Evolutionary conservation across 2,888 invertebrate genomes (phyloP).

Genomic region (Quadriops clusia): DNA sequence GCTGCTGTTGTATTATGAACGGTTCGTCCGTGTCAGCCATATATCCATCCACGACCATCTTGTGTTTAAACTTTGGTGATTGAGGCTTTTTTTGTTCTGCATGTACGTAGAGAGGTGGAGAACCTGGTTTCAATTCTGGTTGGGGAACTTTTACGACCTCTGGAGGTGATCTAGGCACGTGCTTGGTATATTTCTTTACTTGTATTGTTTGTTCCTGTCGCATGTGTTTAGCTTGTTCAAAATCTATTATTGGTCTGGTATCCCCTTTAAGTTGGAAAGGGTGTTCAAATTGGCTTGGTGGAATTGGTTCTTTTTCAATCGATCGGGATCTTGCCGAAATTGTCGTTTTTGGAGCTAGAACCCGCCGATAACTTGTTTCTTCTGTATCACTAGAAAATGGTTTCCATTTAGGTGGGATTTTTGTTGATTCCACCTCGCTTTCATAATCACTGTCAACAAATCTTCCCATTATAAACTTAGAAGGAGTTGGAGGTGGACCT

Average conservation of each 20-base stretch:
- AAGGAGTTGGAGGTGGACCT: slow-evolving; percentile 46
- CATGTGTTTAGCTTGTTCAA: slow-evolving; percentile 24
- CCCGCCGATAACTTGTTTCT: slow-evolving; percentile 45
- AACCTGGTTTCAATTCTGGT: slow-evolving; percentile 33
- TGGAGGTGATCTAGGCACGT: slow-evolving; percentile 10
- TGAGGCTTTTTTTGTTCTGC: slow-evolving; percentile 35
- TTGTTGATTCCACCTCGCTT: slow-evolving; percentile 46
- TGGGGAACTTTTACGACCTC: slow-evolving; percentile 25
- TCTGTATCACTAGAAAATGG: slow-evolving; percentile 53
- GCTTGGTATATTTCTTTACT: slow-evolving; percentile 26
- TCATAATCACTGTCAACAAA: slow-evolving; percentile 56
- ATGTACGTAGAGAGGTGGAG: slow-evolving; percentile 33
- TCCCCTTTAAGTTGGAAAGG: slow-evolving; percentile 37
- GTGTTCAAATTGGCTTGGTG: slow-evolving; percentile 44
- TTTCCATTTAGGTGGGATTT: slow-evolving; percentile 43
- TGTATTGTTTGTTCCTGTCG: slow-evolving; percentile 23
- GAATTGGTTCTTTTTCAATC: slow-evolving; percentile 43
- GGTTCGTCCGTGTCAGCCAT: slow-evolving; percentile 62
- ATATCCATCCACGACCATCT: slow-evolving; percentile 46
- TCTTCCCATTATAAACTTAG: slow-evolving; percentile 44
- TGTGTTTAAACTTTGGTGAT: slow-evolving; percentile 42
- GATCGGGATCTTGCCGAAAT: slow-evolving; percentile 42
- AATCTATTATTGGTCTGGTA: slow-evolving; percentile 30
- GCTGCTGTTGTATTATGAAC: slow-evolving; percentile 27
- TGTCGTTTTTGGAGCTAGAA: slow-evolving; percentile 39